Evolutionary conservation across 2,113 vertebrate genomes (phyloP).

Genomic region (Nesoenas mayeri): DNA sequence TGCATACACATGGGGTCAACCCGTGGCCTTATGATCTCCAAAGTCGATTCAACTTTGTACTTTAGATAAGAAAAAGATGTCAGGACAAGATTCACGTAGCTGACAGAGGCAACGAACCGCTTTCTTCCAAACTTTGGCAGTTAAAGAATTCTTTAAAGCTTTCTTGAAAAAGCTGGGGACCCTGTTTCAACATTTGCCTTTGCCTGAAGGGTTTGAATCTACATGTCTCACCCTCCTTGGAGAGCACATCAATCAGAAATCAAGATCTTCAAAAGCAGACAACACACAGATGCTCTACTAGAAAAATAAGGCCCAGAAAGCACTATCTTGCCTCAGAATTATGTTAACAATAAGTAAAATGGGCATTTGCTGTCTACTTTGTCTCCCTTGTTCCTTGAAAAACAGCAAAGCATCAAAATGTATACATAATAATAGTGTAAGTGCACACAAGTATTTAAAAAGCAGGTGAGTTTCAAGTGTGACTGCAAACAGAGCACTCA

Average conservation of each 20-base stretch:
- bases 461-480: background rate
- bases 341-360: background rate
- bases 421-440: background rate
- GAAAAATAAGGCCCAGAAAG: background rate
- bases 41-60: background rate
- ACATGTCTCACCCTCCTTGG: background rate
- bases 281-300: background rate
- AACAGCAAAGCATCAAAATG: background rate
- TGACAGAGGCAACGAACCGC: background rate
- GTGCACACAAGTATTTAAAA: background rate
- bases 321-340: background rate
- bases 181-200: background rate
- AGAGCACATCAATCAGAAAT: background rate
- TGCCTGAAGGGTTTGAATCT: background rate
- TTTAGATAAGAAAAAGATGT: background rate
- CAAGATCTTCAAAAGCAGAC: background rate
- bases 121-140: background rate
- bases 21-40: fast-evolving
- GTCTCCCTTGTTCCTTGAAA: background rate
- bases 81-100: background rate
- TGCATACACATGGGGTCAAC: background rate
- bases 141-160: background rate
- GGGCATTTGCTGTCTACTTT: background rate
- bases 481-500: background rate
- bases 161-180: background rate